These are phyloP conservation scores for Emydura subglobosa DNA, from an alignment of 2,113 vertebrate species.

Conservation along the genomic window DNA sequence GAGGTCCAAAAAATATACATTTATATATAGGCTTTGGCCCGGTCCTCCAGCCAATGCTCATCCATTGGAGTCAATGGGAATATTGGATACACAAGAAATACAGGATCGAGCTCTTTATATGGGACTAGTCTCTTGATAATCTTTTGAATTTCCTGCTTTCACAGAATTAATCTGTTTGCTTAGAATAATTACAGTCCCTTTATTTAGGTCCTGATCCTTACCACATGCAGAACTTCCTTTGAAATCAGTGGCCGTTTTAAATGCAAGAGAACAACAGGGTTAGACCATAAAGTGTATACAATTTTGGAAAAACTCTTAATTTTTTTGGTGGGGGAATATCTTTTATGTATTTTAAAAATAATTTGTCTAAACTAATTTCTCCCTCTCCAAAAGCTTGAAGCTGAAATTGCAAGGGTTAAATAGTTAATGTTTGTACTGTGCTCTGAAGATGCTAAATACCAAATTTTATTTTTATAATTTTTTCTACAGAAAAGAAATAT, in stretches of 20 bases:
- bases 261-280: not conserved
- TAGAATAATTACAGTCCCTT: not conserved
- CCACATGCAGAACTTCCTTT: not conserved
- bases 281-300: not conserved
- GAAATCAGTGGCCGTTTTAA: not conserved
- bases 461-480: not conserved
- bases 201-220: not conserved
- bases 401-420: not conserved
- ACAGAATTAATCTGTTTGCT: not conserved
- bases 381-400: not conserved
- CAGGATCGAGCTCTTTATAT: not conserved
- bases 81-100: not conserved
- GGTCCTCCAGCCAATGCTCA: not conserved
- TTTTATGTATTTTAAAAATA: not conserved
- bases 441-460: not conserved
- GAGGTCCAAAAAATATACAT: not conserved
- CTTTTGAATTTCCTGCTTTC: not conserved
- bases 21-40: not conserved
- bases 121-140: not conserved
- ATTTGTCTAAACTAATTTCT: not conserved
- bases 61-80: not conserved
- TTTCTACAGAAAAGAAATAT: constrained; percentile 71
- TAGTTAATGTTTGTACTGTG: not conserved
- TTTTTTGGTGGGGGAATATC: not conserved
- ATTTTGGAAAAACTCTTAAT: not conserved